Evolutionary conservation across 2,888 invertebrate genomes (phyloP).

Genomic region (Stramonita haemastoma): DNA sequence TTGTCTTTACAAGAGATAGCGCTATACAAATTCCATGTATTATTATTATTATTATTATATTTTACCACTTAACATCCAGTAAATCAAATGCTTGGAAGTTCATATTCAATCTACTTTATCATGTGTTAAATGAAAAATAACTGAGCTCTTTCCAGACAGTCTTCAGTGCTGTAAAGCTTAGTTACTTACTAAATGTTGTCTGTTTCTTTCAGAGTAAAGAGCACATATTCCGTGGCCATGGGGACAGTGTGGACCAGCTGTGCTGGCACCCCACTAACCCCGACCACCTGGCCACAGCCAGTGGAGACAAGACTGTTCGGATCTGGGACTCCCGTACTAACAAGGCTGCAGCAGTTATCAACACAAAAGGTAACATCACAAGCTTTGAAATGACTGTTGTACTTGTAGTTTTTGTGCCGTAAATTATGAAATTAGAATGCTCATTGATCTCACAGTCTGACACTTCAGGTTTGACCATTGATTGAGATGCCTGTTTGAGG

Average conservation of each 20-base stretch:
- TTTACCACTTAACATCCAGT: too few relatives aligned
- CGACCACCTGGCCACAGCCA: conserved; percentile 95
- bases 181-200: not conserved
- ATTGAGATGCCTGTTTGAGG: too few relatives aligned
- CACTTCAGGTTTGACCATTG: too few relatives aligned
- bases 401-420: too few relatives aligned
- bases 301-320: conserved; percentile 96
- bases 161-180: not conserved
- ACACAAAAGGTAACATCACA: conserved; percentile 84
- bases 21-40: too few relatives aligned
- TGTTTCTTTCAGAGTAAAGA: conserved; percentile 84
- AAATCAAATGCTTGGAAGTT: too few relatives aligned
- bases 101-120: not conserved
- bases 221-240: conserved; percentile 92
- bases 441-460: too few relatives aligned
- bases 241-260: conserved; percentile 96
- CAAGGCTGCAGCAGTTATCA: conserved; percentile 91
- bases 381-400: too few relatives aligned
- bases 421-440: too few relatives aligned
- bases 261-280: conserved; percentile 97
- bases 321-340: conserved; percentile 97
- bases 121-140: not conserved
- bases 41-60: too few relatives aligned
- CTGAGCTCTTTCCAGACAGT: not conserved
- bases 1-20: too few relatives aligned